A percentile compares a stretch with the other conserved stretches of the same genome.
phyloP scores from a whole-genome alignment of 2,888 invertebrate genomes.

The Chironomus tentans region DNA sequence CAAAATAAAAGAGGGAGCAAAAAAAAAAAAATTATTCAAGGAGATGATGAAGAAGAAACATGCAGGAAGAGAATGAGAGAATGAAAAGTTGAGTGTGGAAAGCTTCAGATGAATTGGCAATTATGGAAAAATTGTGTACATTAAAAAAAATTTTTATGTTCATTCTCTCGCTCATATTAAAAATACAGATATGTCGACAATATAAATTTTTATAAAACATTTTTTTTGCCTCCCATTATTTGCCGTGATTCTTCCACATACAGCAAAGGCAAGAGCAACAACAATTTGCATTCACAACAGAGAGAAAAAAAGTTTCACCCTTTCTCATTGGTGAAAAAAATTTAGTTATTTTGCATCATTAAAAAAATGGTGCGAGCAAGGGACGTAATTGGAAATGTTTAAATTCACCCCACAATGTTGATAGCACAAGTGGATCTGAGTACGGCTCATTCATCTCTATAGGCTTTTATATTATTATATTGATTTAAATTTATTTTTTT shows the following conservation, averaged over 20 bases:
- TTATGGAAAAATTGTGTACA: slow-evolving; percentile 24
- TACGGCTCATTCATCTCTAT: neutral
- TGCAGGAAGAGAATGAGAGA: neutral
- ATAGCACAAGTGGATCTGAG: neutral
- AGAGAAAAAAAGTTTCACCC: neutral
- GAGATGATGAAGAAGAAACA: neutral
- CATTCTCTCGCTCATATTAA: neutral
- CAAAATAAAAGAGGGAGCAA: too few species aligned
- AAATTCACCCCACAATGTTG: neutral
- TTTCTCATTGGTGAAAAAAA: slow-evolving; percentile 26
- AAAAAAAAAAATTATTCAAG: neutral
- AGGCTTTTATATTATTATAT: slow-evolving; percentile 25
- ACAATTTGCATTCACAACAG: too few species aligned
- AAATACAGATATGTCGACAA: neutral
- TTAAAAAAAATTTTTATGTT: neutral
- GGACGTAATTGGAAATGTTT: slow-evolving; percentile 3
- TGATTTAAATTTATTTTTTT: slow-evolving; percentile 27
- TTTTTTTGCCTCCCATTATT: neutral
- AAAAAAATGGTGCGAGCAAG: slow-evolving; percentile 10
- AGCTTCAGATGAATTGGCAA: slow-evolving; percentile 25
- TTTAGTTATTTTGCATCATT: slow-evolving; percentile 26
- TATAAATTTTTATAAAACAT: slow-evolving; percentile 10
- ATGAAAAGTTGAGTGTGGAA: neutral
- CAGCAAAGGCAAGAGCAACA: too few species aligned
- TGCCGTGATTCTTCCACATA: neutral